A percentile compares a stretch with the other conserved stretches of the same genome.
These are phyloP conservation scores for Drosophila putrida DNA, from an alignment of 2,888 invertebrate genomes.

Conservation along the genomic window DNA sequence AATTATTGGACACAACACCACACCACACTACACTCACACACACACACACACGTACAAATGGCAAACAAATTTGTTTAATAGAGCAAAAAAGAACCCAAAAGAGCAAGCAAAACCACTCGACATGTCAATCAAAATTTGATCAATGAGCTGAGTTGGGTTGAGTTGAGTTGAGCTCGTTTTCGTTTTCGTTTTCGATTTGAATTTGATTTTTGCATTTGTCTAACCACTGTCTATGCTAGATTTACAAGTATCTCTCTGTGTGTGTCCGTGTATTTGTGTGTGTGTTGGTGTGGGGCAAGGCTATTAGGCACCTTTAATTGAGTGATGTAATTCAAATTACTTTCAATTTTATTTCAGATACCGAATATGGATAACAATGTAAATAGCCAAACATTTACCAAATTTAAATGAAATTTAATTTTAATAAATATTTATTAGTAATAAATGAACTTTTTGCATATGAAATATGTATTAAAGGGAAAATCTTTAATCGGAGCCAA, in stretches of 20 bases:
- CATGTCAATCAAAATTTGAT: conserved; percentile 79
- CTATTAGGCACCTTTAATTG: conserved; percentile 68
- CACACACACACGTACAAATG: conserved; percentile 20
- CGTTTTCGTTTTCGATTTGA: conserved; percentile 33
- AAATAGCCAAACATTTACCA: conserved; percentile 29
- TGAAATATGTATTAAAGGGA: not conserved
- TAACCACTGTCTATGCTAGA: conserved; percentile 32
- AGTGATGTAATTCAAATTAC: conserved; percentile 80
- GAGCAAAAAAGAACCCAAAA: conserved; percentile 61
- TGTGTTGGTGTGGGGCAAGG: conserved; percentile 63
- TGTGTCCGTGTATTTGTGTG: conserved; percentile 23
- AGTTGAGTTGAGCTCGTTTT: conserved; percentile 46
- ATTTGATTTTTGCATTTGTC: conserved; percentile 47
- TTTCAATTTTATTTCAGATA: conserved; percentile 59
- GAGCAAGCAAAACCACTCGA: conserved; percentile 69
- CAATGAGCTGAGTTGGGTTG: conserved; percentile 64
- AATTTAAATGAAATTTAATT: not conserved
- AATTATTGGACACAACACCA: conserved; percentile 61
- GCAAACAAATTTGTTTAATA: conserved; percentile 68
- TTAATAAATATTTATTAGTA: not conserved
- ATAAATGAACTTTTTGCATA: conserved; percentile 5
- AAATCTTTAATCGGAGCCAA: not conserved
- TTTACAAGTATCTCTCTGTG: conserved; percentile 6
- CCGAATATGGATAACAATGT: conserved; percentile 14
- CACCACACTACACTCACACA: conserved; percentile 14